phyloP scores from a whole-genome alignment of 2,113 vertebrate species.

The Sinocyclocheilus maitianheensis region DNA sequence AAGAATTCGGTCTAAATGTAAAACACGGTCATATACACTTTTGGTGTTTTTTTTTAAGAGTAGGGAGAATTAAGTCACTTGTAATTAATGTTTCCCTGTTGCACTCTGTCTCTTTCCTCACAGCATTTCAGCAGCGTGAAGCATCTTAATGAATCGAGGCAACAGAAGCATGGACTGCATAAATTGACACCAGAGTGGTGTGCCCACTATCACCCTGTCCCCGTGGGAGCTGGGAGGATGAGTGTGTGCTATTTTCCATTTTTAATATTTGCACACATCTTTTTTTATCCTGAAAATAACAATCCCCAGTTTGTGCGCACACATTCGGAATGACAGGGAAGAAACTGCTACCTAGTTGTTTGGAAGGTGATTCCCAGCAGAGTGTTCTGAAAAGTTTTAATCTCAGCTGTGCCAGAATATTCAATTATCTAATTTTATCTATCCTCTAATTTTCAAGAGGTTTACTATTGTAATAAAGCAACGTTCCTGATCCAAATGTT shows the following conservation, averaged over 20 bases:
- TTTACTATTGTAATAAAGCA: background rate
- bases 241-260: conserved; percentile 74
- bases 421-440: background rate
- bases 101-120: conserved; percentile 54
- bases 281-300: conserved; percentile 59
- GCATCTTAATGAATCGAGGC: conserved; percentile 72
- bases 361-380: conserved; percentile 48
- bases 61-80: conserved; percentile 46
- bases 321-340: conserved; percentile 49
- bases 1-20: background rate
- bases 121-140: conserved; percentile 57
- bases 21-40: conserved; percentile 34
- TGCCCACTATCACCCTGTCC: conserved; percentile 78
- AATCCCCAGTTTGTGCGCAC: conserved; percentile 56
- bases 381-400: conserved; percentile 46
- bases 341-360: conserved; percentile 58
- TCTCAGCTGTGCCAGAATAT: conserved; percentile 38
- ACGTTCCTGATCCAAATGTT: background rate
- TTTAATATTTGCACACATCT: conserved; percentile 73
- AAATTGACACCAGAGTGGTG: conserved; percentile 79
- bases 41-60: background rate
- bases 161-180: conserved; percentile 74
- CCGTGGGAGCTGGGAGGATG: conserved; percentile 75
- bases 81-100: conserved; percentile 55
- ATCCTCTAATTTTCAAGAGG: background rate